Evolutionary conservation across 2,797 vertebrate species (phyloP), one percentile per base, ranked within the genome.

Genomic region (Coregonus sp.): DNA sequence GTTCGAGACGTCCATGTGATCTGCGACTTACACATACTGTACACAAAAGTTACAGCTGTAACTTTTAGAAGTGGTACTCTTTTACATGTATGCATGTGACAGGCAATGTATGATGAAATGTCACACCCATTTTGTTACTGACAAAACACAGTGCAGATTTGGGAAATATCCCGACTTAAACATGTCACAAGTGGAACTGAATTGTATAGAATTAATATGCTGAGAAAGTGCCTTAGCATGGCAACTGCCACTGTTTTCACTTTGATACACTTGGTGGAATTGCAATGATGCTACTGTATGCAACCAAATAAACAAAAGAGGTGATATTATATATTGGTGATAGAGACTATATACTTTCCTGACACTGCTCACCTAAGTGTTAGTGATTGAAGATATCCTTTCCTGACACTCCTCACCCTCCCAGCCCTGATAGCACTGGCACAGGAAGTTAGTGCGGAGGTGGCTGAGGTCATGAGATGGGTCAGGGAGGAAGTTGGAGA

Each of bases 391-490:
- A 56, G 9, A 33, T 5, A 31, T 16, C 25, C 65, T 78, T 52
- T 86, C n/a, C 66, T 89, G 82, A 83, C 96, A 98, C 70, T 18
- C 18, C n/a, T 85, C 16, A 0, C 96, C 96, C 0, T 74, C 85
- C 96, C 96, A 96, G 74, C 95, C 95, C 0, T 0, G 73, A 87
- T 95, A 97, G 90, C 96, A 98, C 78, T 68, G 86, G 87, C 96
- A 98, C 72, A 78, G 84, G 80, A 97, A 98, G 0, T 89, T 80
- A 18, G 75, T 72, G 79, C 79, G 59, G 9, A 89, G 72, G 73
- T 37, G 59, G 78, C 37, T n/a, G 79, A 70, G 85, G 84, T 0
- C 79, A 54, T 3, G 86, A 80, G n/a, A 14, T 65, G 74, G 20
- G 70, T 83, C 72, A 75, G 74, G 16, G 47, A 68, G 66, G 54